These are phyloP conservation scores for Epinephelus awoara DNA, from an alignment of 2,797 vertebrate genomes.

Conservation along the genomic window DNA sequence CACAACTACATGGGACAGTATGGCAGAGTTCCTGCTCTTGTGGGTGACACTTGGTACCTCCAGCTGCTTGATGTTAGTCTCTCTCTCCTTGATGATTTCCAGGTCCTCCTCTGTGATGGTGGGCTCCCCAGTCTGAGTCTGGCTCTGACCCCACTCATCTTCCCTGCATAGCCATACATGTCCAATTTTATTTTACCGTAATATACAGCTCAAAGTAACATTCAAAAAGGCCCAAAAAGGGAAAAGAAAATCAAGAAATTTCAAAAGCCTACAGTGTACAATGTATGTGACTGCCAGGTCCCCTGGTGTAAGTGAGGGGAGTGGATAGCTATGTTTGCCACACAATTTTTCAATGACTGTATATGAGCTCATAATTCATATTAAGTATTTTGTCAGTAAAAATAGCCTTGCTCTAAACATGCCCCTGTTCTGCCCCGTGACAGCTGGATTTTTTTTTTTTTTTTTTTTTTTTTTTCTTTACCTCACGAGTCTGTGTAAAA, in stretches of 20 bases:
- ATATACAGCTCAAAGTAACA: not conserved
- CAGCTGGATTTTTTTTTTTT: no score
- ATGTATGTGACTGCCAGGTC: no score
- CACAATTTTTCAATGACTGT: no score
- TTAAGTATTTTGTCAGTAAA: no score
- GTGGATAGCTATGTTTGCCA: no score
- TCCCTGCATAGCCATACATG: conserved; percentile 71
- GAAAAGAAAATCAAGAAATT: not conserved
- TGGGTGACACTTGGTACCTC: conserved; percentile 83
- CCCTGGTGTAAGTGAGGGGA: no score
- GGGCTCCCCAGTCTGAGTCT: conserved; percentile 88
- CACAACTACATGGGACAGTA: not conserved
- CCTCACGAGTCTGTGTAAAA: no score
- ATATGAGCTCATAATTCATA: no score
- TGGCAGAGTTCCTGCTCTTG: not conserved
- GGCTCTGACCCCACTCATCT: conserved; percentile 90
- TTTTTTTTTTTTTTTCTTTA: no score
- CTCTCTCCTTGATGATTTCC: conserved; percentile 92
- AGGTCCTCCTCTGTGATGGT: conserved; percentile 92
- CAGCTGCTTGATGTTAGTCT: conserved; percentile 92
- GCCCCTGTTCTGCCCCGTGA: no score
- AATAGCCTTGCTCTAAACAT: no score
- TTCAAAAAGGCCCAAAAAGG: not conserved
- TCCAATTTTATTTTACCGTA: not conserved
- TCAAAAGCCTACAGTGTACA: no score